Evolutionary conservation across 1,140 invertebrate genomes (phyloP).

Genomic region (Bombus haemorrhoidalis): DNA sequence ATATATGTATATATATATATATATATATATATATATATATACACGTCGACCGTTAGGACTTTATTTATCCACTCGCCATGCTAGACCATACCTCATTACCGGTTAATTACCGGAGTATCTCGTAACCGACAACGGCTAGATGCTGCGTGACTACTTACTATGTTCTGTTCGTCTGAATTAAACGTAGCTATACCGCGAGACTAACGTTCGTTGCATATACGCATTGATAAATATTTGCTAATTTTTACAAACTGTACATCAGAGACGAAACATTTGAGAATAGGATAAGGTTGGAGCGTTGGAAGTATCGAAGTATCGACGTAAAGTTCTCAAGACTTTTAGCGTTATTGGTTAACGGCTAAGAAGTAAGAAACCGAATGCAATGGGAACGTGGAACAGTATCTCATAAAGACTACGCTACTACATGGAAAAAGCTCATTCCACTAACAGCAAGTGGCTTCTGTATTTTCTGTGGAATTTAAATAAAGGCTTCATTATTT

Average conservation of each 20-base stretch:
- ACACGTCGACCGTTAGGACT: conserved; percentile 38
- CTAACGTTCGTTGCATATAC: background rate
- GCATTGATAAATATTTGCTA: background rate
- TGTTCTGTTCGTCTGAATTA: conserved; percentile 47
- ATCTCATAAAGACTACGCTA: no score
- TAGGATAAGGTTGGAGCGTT: background rate
- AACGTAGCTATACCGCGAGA: conserved; percentile 51
- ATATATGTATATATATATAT: background rate
- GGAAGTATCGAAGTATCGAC: fast-evolving
- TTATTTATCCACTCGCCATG: conserved; percentile 56
- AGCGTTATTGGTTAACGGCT: no score
- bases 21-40: background rate
- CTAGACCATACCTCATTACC: conserved; percentile 69
- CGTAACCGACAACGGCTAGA: conserved; percentile 40
- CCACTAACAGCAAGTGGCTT: background rate
- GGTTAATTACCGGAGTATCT: conserved; percentile 70
- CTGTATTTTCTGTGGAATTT: no score
- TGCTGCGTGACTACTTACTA: conserved; percentile 65
- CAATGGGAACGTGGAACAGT: no score
- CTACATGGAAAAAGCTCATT: no score
- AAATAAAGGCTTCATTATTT: background rate
- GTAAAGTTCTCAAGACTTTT: no score
- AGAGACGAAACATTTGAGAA: background rate
- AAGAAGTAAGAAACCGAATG: no score
- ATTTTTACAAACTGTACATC: background rate